Percentiles rank a stretch among this genome's conserved stretches.
Conservation (phyloP, 2,888 invertebrate species). For the Cephus rjabovi region DNA sequence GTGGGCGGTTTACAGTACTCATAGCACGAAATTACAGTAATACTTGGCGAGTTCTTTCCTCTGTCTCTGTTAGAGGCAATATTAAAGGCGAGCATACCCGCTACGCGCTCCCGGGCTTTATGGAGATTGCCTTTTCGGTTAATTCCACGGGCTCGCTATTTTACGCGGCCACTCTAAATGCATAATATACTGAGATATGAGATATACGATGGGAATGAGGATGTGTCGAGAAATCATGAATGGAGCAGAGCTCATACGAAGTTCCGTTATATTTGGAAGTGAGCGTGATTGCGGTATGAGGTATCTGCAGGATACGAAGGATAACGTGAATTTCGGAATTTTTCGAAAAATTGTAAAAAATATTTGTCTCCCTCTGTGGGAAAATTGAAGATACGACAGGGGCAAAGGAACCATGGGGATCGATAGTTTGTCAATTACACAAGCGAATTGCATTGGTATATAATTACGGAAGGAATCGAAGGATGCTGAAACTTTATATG, state of each 20-base stretch:
- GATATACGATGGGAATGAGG: constrained; percentile 5
- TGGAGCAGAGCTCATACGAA: neutral
- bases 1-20: neutral
- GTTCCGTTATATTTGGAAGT: neutral
- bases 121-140: constrained; percentile 18
- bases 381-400: neutral
- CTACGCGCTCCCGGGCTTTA: constrained; percentile 6
- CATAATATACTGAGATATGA: constrained; percentile 6
- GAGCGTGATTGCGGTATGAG: neutral
- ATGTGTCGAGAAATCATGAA: neutral
- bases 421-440: constrained; percentile 25
- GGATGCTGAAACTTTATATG: constrained; percentile 20
- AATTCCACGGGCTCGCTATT: constrained; percentile 18
- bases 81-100: neutral
- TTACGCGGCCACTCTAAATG: constrained; percentile 7
- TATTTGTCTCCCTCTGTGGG: neutral
- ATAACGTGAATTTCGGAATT: neutral
- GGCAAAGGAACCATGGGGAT: constrained; percentile 9
- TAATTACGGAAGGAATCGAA: constrained; percentile 3
- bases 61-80: neutral
- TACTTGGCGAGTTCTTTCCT: neutral
- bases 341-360: neutral
- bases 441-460: constrained; percentile 42
- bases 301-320: neutral
- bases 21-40: neutral